phyloP scores from a whole-genome alignment of 1,140 invertebrate species.

The Pseudomyrmex dendroicus region DNA sequence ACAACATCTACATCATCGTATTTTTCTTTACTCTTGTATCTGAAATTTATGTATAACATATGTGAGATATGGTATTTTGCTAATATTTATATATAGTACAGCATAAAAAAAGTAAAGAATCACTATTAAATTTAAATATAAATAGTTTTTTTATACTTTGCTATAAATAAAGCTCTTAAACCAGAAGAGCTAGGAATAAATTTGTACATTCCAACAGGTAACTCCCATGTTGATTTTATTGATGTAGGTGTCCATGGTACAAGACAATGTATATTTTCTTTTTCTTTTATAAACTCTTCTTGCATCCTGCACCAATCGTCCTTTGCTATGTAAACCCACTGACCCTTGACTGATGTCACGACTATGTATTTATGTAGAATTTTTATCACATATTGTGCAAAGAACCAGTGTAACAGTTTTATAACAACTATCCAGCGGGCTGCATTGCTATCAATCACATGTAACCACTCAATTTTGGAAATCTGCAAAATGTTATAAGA shows the following conservation, averaged over 20 bases:
- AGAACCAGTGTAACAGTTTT: slow-evolving; percentile 49
- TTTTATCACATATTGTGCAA: slow-evolving; percentile 42
- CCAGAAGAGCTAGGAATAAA: slow-evolving; percentile 19
- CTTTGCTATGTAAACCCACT: slow-evolving; percentile 39
- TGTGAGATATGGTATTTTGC: background rate
- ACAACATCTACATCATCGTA: background rate
- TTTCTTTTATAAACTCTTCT: slow-evolving; percentile 22
- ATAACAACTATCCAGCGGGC: slow-evolving; percentile 20
- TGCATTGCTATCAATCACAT: slow-evolving; percentile 14
- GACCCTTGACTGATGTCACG: background rate
- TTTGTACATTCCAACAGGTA: slow-evolving; percentile 3
- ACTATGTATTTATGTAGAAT: slow-evolving; percentile 48
- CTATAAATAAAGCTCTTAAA: slow-evolving; percentile 40
- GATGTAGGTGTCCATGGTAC: background rate
- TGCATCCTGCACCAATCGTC: slow-evolving; percentile 19
- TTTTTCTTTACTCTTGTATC: background rate
- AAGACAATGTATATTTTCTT: background rate
- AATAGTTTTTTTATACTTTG: slow-evolving; percentile 18
- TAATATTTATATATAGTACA: slow-evolving; percentile 3
- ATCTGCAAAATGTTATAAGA: background rate
- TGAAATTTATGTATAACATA: slow-evolving; percentile 22
- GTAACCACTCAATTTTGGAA: slow-evolving; percentile 22
- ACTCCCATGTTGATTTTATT: background rate
- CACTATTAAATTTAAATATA: background rate
- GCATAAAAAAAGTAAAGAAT: background rate